Evolutionary conservation across 2,888 invertebrate genomes (phyloP).

Genomic region (Hololepta plana): DNA sequence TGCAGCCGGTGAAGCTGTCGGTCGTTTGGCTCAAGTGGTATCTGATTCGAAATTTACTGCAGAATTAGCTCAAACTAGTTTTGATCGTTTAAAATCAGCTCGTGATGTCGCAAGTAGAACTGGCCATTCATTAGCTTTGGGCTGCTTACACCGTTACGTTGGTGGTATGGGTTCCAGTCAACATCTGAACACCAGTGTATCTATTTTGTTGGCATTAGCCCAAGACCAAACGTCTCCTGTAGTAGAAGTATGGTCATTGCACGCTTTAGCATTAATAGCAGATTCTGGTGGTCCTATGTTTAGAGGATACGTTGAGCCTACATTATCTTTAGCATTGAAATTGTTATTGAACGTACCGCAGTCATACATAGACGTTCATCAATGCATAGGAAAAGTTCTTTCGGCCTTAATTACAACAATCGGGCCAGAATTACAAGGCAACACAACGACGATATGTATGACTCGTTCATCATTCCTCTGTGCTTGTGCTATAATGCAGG

Average conservation of each 20-base stretch:
- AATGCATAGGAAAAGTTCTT: slow-evolving; percentile 81
- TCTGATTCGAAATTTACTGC: slow-evolving; percentile 76
- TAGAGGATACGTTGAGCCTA: slow-evolving; percentile 89
- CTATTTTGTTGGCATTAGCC: slow-evolving; percentile 81
- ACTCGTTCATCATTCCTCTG: slow-evolving; percentile 73
- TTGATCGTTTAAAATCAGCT: slow-evolving; percentile 71
- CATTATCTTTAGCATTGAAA: slow-evolving; percentile 77
- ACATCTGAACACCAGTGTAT: slow-evolving; percentile 84
- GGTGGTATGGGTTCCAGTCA: slow-evolving; percentile 94
- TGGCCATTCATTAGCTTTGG: slow-evolving; percentile 81
- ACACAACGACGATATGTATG: slow-evolving; percentile 52
- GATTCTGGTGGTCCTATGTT: slow-evolving; percentile 99
- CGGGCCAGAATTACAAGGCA: slow-evolving; percentile 91
- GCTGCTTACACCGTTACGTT: slow-evolving; percentile 86
- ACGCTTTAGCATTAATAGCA: slow-evolving; percentile 86
- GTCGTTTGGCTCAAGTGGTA: slow-evolving; percentile 80
- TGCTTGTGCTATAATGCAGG: slow-evolving; percentile 84
- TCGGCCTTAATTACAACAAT: slow-evolving; percentile 94
- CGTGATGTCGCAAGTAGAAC: slow-evolving; percentile 76
- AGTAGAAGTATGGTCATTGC: slow-evolving; percentile 96
- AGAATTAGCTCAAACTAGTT: slow-evolving; percentile 75
- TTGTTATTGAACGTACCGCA: slow-evolving; percentile 79
- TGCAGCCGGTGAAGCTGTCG: slow-evolving; percentile 88
- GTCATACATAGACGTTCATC: slow-evolving; percentile 78
- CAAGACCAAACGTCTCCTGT: slow-evolving; percentile 87